phyloP scores from a whole-genome alignment of 2,797 vertebrate genomes.

The Miichthys miiuy region DNA sequence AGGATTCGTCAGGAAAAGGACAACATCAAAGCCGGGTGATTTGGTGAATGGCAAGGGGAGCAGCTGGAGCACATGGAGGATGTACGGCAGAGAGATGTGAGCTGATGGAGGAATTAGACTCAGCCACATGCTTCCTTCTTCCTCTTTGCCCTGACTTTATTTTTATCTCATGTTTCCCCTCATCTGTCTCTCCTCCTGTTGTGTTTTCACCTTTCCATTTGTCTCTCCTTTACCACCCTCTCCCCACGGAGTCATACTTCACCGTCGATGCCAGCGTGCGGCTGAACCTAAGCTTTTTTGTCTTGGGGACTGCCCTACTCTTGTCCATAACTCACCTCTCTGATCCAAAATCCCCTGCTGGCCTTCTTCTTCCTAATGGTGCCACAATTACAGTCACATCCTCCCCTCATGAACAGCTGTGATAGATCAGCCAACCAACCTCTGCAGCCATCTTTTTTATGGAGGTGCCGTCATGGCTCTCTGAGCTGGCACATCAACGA shows the following conservation, averaged over 20 bases:
- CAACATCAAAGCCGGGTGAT: slow-evolving; percentile 45
- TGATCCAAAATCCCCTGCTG: slow-evolving; percentile 6
- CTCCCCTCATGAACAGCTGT: background rate
- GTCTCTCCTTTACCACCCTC: background rate
- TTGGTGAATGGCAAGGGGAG: slow-evolving; percentile 26
- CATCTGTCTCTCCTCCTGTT: background rate
- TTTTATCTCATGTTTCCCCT: background rate
- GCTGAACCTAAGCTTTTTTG: slow-evolving; percentile 18
- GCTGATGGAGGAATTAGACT: slow-evolving; percentile 47
- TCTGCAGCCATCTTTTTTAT: slow-evolving; percentile 18
- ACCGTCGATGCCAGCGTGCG: background rate
- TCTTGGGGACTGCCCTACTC: background rate
- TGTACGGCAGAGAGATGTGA: slow-evolving; percentile 9
- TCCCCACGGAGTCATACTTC: background rate
- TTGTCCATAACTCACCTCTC: slow-evolving; percentile 1
- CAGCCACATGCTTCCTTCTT: slow-evolving; percentile 22
- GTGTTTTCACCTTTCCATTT: slow-evolving; percentile 12
- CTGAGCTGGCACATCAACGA: background rate
- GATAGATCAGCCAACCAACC: slow-evolving; percentile 36
- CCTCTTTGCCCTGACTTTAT: background rate
- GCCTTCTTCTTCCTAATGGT: background rate
- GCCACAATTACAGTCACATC: slow-evolving; percentile 1
- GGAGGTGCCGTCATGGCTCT: background rate
- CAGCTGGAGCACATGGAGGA: slow-evolving; percentile 42
- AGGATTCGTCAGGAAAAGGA: slow-evolving; percentile 28